Evolutionary conservation across 2,113 vertebrate species (phyloP).

Genomic region (Pithys albifrons): DNA sequence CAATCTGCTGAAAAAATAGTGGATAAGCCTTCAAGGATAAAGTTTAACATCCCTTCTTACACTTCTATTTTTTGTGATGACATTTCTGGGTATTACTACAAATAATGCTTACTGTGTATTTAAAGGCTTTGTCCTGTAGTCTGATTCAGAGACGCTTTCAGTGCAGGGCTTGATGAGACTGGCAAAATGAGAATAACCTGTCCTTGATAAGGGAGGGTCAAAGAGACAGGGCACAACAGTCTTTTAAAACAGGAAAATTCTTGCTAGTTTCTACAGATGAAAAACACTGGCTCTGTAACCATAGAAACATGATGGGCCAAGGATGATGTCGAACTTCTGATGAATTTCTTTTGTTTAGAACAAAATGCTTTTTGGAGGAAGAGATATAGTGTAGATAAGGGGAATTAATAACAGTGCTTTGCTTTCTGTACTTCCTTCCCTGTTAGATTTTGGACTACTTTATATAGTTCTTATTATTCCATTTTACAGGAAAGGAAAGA

Average conservation of each 20-base stretch:
- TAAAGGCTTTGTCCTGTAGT: neutral
- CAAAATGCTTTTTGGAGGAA: conserved; percentile 55
- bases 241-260: conserved; percentile 48
- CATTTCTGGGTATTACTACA: neutral
- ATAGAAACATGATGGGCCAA: conserved; percentile 76
- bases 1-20: neutral
- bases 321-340: conserved; percentile 68
- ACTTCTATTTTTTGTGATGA: neutral
- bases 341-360: conserved; percentile 71
- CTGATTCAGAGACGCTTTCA: conserved; percentile 15
- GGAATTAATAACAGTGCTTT: neutral
- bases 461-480: neutral
- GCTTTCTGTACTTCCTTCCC: neutral
- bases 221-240: conserved; percentile 23
- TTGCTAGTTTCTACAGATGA: conserved; percentile 62
- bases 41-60: neutral
- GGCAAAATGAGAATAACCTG: conserved; percentile 41
- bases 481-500: neutral
- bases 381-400: neutral
- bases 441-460: neutral
- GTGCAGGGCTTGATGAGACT: conserved; percentile 10
- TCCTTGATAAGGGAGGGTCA: conserved; percentile 62
- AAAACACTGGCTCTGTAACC: conserved; percentile 70
- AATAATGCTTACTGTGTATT: conserved; percentile 10
- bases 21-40: neutral